These are phyloP conservation scores for Antheraea mylitta DNA, from an alignment of 1,140 invertebrate genomes.

Conservation along the genomic window DNA sequence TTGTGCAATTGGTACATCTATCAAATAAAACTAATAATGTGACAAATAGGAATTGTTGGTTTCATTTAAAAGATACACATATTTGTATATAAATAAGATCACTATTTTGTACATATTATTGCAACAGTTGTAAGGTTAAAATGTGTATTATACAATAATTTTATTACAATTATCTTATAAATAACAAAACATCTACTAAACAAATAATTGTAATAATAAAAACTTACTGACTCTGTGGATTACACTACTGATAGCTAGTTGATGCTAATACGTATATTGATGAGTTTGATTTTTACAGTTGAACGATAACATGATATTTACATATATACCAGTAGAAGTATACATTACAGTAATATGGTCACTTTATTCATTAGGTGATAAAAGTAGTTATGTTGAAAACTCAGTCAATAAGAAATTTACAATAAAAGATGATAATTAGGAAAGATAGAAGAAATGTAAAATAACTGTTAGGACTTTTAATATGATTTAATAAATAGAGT, in stretches of 20 bases:
- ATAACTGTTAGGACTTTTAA: neutral
- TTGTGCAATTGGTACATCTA: too few relatives aligned
- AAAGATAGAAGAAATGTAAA: neutral
- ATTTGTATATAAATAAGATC: neutral
- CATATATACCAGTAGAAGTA: neutral
- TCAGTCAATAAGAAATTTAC: neutral
- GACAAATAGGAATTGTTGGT: neutral
- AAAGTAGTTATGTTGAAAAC: neutral
- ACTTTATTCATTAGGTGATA: neutral
- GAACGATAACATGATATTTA: neutral
- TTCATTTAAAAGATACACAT: neutral
- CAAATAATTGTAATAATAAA: neutral
- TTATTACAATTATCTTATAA: neutral
- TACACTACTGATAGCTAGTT: too few relatives aligned
- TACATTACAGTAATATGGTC: neutral
- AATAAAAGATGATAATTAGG: too few relatives aligned
- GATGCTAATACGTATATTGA: too few relatives aligned
- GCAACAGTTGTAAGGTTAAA: conserved; percentile 13
- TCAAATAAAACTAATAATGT: neutral
- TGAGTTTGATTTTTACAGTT: too few relatives aligned
- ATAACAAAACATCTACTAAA: neutral
- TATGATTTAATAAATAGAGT: neutral
- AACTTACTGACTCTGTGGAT: neutral
- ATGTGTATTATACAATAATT: conserved; percentile 6
- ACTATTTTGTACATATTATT: neutral